These are phyloP conservation scores for Hoplias malabaricus DNA, from an alignment of 2,113 vertebrate species.

Conservation along the genomic window DNA sequence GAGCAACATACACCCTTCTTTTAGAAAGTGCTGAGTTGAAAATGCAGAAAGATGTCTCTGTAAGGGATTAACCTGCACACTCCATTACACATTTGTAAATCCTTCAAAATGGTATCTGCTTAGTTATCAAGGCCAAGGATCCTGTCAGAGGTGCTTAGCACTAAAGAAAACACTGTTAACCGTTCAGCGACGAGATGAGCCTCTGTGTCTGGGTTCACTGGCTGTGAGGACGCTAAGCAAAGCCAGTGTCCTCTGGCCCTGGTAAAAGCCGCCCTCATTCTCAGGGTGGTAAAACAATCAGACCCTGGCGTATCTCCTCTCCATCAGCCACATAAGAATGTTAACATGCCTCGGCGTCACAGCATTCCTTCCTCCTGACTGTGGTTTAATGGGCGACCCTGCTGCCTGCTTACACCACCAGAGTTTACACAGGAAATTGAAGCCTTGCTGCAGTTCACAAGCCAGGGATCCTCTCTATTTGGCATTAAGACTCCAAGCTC, in stretches of 20 bases:
- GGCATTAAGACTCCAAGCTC: constrained; percentile 22
- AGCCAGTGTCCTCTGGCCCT: constrained; percentile 28
- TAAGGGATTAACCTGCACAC: constrained; percentile 19
- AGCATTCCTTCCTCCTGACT: constrained; percentile 40
- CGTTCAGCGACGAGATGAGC: constrained; percentile 38
- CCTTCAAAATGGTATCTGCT: constrained; percentile 1
- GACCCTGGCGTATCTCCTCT: constrained; percentile 28
- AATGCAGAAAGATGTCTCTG: constrained; percentile 1
- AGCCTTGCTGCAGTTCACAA: constrained; percentile 38
- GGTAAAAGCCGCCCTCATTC: constrained; percentile 45
- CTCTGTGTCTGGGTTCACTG: constrained; percentile 50
- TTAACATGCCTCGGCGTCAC: constrained; percentile 29
- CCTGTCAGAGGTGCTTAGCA: constrained; percentile 13
- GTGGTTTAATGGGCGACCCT: constrained; percentile 46
- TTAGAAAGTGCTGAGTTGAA: constrained; percentile 23
- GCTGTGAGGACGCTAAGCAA: constrained; percentile 40
- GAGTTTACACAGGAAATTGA: constrained; percentile 47
- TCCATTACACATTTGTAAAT: neutral
- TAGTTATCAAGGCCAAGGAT: constrained; percentile 19
- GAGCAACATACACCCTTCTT: constrained; percentile 3
- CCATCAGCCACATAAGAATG: constrained; percentile 36
- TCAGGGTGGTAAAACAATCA: constrained; percentile 47
- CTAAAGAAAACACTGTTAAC: constrained; percentile 30
- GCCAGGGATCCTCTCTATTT: constrained; percentile 13
- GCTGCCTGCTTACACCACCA: constrained; percentile 22